Conservation (phyloP, 2,113 vertebrate species). For the Paraplagusia blochii region DNA sequence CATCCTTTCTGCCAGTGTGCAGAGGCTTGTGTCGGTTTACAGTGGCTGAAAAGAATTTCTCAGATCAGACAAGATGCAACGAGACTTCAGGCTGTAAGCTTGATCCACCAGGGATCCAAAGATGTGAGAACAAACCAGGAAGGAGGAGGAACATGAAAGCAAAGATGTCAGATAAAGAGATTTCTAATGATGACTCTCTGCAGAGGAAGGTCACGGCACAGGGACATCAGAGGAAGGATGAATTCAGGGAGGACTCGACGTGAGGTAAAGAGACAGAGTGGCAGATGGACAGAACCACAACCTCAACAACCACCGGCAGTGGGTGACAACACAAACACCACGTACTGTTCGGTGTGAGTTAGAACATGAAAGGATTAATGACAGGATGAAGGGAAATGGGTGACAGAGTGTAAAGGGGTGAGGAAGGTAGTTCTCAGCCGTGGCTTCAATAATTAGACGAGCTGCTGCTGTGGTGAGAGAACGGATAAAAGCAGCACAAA, state of each 20-base stretch:
- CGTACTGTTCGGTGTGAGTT: conserved; percentile 2
- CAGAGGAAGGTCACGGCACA: conserved; percentile 19
- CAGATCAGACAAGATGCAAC: conserved; percentile 27
- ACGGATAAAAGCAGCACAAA: conserved; percentile 24
- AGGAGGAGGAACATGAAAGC: conserved; percentile 41
- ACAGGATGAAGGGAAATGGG: conserved; percentile 21
- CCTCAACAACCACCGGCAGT: too few species aligned
- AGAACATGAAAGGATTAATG: conserved; percentile 47
- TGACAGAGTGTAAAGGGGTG: conserved; percentile 36
- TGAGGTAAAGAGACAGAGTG: neutral
- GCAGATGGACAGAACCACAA: neutral
- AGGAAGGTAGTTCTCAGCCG: conserved; percentile 51
- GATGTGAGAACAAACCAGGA: conserved; percentile 34
- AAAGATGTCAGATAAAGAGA: conserved; percentile 34
- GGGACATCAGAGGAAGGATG: neutral
- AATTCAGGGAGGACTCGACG: neutral
- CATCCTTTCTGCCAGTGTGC: neutral
- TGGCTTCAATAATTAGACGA: conserved; percentile 60
- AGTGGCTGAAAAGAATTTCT: conserved; percentile 18
- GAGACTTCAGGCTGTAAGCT: conserved; percentile 26
- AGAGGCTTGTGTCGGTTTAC: conserved; percentile 2
- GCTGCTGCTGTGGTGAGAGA: conserved; percentile 55
- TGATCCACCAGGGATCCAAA: conserved; percentile 28
- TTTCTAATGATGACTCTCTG: conserved; percentile 35
- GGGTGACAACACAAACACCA: too few species aligned